phyloP scores from a whole-genome alignment of 37 sponge, comb jelly and placozoan genomes.

The Halisarca cf. caerulea region DNA sequence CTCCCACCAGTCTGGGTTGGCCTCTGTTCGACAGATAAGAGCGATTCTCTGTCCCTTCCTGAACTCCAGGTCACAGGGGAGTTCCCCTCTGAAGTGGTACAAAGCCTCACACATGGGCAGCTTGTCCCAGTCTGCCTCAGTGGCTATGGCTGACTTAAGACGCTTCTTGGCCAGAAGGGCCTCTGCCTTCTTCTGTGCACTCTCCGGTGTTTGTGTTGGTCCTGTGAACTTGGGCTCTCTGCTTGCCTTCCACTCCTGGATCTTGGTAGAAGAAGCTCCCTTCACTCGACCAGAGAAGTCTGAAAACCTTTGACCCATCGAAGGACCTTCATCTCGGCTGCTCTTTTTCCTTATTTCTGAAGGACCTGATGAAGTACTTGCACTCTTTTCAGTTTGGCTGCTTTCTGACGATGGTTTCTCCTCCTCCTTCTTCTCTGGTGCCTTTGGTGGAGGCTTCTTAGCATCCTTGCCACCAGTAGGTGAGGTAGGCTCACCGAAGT shows the following conservation, averaged over 20 bases:
- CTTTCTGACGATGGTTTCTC: too few species aligned
- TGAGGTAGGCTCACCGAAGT: not conserved
- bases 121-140: slow-evolving; percentile 72
- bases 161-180: not conserved
- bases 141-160: not conserved
- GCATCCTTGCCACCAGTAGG: not conserved
- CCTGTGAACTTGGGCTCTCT: not conserved
- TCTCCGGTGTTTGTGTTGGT: slow-evolving; percentile 9
- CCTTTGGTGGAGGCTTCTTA: not conserved
- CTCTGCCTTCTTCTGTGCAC: slow-evolving; percentile 5
- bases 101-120: slow-evolving; percentile 57
- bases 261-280: not conserved
- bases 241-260: slow-evolving; percentile 12
- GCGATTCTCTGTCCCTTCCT: slow-evolving; percentile 84
- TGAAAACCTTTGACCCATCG: not conserved
- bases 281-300: slow-evolving; percentile 1
- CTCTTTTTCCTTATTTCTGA: too few species aligned
- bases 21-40: slow-evolving; percentile 79
- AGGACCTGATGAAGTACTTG: too few species aligned
- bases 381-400: too few species aligned
- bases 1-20: slow-evolving; percentile 94
- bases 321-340: too few species aligned
- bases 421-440: not conserved
- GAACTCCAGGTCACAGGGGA: slow-evolving; percentile 91
- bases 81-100: slow-evolving; percentile 79